A percentile compares a stretch with the other conserved stretches of the same genome.
These are phyloP conservation scores for Catharus minimus DNA, from an alignment of 2,113 vertebrate genomes.

Conservation along the genomic window DNA sequence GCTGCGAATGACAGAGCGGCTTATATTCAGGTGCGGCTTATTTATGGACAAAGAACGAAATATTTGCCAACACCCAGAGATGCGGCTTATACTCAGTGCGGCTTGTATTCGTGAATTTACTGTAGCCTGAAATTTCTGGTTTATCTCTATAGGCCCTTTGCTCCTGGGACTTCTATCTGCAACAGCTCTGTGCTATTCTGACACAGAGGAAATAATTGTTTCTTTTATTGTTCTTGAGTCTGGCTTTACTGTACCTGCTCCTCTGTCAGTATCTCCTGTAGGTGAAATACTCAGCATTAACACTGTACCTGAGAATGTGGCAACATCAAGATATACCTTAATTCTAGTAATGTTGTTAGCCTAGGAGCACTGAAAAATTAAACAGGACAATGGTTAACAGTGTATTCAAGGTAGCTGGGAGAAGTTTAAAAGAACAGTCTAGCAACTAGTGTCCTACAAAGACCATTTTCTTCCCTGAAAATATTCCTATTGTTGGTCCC, in stretches of 20 bases:
- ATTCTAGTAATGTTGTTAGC: neutral
- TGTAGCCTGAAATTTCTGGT: neutral
- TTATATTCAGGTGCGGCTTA: too few species aligned
- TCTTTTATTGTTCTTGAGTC: neutral
- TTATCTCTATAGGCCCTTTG: neutral
- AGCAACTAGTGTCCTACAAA: neutral
- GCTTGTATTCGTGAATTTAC: too few species aligned
- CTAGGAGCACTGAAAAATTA: neutral
- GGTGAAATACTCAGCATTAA: neutral
- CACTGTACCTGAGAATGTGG: neutral
- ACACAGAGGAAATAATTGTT: neutral
- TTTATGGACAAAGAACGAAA: too few species aligned
- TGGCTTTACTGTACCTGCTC: neutral
- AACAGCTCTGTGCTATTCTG: neutral
- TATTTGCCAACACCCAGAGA: too few species aligned
- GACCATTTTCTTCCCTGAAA: neutral
- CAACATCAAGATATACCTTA: accelerated
- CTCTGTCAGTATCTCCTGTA: neutral
- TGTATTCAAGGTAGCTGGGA: neutral
- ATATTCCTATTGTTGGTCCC: neutral
- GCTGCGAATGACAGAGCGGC: too few species aligned
- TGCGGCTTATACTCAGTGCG: too few species aligned
- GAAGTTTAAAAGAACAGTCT: neutral
- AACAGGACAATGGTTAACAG: neutral
- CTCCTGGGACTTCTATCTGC: neutral